Base-by-base conservation (phyloP, 2,888 invertebrate genomes). In the Andrena fulva region DNA sequence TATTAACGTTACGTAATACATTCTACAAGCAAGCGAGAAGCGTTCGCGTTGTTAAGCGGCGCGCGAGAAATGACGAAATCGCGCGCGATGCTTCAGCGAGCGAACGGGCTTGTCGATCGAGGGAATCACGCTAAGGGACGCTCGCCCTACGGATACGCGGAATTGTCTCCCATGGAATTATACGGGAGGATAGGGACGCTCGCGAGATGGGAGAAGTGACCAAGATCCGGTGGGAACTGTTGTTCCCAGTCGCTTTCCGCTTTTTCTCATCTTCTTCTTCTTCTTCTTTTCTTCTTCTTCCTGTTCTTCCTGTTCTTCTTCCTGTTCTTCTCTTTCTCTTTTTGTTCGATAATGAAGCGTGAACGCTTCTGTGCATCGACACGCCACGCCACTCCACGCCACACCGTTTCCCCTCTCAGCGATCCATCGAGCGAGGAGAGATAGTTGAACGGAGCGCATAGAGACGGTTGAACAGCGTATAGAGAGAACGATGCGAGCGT, bases 1-100 rank as follows among this genome's bases (percentile, higher is more conserved):
- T 90, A 90, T 87, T 91, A 91, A 91, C 87, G 85, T 89, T 88
- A 90, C 87, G 87, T 90, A 90, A 89, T 86, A 81, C 77, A 85
- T 62, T 63, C 70, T 83, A 73, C 72, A 69, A 77, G 73, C 72
- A 67, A 78, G 73, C 86, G 83, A 83, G 87, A 86, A 85, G 89
- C 84, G 84, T 85, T 85, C 87, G 80, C 86, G 85, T 85, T 79
- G 63, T 54, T 62, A 29, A 63, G 59, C 59, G 52, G 60, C 27
- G 35, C 35, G 76, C 7, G 27, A n/a, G 29, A 64, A 69, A 10
- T 35, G 50, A 29, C 10, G 29, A 33, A 64, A 20, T 48, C 52
- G n/a, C 2, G 29, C 48, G 33, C 31, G 24, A 8, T 12, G 50
- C 27, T 31, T 42, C 35, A 68, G 54, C 7, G 48, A 52, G 4